Evolutionary conservation across 2,888 invertebrate genomes (phyloP).

Genomic region (Teleogryllus oceanicus): DNA sequence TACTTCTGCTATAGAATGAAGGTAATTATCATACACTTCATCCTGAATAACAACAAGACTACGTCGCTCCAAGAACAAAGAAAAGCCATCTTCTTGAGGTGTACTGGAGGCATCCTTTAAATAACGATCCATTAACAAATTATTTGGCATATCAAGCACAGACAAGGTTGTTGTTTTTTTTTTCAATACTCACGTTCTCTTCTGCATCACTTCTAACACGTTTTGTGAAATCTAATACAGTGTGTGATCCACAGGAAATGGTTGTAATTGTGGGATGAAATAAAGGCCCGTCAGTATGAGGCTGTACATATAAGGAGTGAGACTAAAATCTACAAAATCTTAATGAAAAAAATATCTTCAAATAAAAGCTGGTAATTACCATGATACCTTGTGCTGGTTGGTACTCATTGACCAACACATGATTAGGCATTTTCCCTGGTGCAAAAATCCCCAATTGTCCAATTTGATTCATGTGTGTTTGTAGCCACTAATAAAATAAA

Average conservation of each 20-base stretch:
- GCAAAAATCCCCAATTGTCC: constrained; percentile 65
- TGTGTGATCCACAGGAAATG: constrained; percentile 86
- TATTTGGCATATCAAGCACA: too few species aligned
- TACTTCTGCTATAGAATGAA: constrained; percentile 81
- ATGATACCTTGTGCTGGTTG: constrained; percentile 90
- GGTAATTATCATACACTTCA: constrained; percentile 73
- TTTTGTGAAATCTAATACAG: constrained; percentile 71
- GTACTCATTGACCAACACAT: constrained; percentile 94
- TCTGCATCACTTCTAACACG: constrained; percentile 41
- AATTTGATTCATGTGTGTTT: constrained; percentile 67
- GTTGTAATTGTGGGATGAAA: constrained; percentile 92
- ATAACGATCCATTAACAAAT: too few species aligned
- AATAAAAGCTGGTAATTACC: constrained; percentile 49
- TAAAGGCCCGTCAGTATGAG: constrained; percentile 92
- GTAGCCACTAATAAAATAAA: constrained; percentile 63
- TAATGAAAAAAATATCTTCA: neutral
- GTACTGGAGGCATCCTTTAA: too few species aligned
- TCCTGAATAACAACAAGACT: constrained; percentile 84
- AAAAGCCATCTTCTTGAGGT: constrained; percentile 54
- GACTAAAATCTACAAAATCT: neutral
- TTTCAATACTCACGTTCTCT: constrained; percentile 41
- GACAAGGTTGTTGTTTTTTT: too few species aligned
- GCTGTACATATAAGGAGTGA: constrained; percentile 49
- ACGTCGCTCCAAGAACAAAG: constrained; percentile 78
- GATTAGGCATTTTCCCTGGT: constrained; percentile 71